phyloP scores from a whole-genome alignment of 2,113 vertebrate genomes.

The Heptranchias perlo region DNA sequence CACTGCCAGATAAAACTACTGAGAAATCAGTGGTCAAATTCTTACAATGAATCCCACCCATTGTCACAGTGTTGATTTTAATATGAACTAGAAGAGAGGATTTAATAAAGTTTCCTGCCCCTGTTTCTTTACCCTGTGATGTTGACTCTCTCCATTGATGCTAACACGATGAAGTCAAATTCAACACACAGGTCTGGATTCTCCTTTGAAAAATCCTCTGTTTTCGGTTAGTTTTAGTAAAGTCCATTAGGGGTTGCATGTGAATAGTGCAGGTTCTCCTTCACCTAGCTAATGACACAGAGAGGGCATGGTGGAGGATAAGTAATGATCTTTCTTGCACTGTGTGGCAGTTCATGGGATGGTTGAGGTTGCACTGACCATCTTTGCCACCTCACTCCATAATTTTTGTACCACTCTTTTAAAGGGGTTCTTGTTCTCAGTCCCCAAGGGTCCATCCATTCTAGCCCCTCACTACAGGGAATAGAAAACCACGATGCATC shows the following conservation, averaged over 20 bases:
- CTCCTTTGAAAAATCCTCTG: neutral
- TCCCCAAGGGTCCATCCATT: too few relatives aligned
- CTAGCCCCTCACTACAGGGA: too few relatives aligned
- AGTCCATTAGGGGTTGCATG: neutral
- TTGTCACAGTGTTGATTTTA: neutral
- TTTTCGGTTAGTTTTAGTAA: neutral
- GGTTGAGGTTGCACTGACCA: too few relatives aligned
- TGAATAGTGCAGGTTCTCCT: neutral
- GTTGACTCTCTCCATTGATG: neutral
- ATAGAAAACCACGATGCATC: too few relatives aligned
- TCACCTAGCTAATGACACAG: neutral
- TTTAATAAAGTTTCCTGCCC: neutral
- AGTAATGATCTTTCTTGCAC: too few relatives aligned
- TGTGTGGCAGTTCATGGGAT: too few relatives aligned
- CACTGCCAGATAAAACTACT: neutral
- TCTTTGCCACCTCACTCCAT: too few relatives aligned
- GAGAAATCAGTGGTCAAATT: neutral
- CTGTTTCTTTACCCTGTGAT: neutral
- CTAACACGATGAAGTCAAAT: neutral
- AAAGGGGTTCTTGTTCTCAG: too few relatives aligned
- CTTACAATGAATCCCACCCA: neutral
- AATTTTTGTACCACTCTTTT: too few relatives aligned
- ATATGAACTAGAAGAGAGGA: neutral
- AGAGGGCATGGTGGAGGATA: neutral
- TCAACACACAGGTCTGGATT: neutral